Conservation (phyloP, 2,888 invertebrate genomes). For the Sarcophaga rosellei region DNA sequence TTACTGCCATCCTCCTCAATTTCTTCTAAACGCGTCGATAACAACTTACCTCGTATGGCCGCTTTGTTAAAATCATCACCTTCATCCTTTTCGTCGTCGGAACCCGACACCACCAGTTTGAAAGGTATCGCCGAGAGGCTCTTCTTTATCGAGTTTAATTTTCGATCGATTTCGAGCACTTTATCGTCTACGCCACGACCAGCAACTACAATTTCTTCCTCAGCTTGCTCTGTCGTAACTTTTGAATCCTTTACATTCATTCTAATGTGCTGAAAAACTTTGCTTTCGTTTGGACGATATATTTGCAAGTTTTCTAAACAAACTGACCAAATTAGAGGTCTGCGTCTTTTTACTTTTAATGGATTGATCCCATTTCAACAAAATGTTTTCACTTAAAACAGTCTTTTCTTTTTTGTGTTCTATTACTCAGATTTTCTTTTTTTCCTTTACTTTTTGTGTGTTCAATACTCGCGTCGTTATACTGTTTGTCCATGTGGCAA, state of each 20-base stretch:
- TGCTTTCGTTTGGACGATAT: slow-evolving; percentile 75
- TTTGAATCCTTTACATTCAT: slow-evolving; percentile 74
- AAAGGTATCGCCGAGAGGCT: slow-evolving; percentile 64
- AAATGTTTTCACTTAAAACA: slow-evolving; percentile 15
- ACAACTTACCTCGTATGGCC: slow-evolving; percentile 59
- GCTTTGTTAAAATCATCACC: slow-evolving; percentile 22
- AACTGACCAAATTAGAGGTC: slow-evolving; percentile 16
- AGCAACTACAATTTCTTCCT: slow-evolving; percentile 28
- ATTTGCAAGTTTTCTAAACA: slow-evolving; percentile 68
- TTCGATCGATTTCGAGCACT: slow-evolving; percentile 55
- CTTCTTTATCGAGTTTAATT: slow-evolving; percentile 59
- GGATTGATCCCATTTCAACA: neutral
- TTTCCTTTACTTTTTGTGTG: neutral
- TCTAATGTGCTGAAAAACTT: slow-evolving; percentile 74
- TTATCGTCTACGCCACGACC: slow-evolving; percentile 32
- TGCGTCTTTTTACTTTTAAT: neutral
- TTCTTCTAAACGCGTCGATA: slow-evolving; percentile 34
- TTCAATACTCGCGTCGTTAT: slow-evolving; percentile 63
- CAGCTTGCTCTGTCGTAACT: slow-evolving; percentile 52
- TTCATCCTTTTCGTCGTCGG: slow-evolving; percentile 60
- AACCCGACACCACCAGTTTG: slow-evolving; percentile 66
- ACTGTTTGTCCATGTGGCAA: slow-evolving; percentile 39
- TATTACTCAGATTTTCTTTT: too few species aligned
- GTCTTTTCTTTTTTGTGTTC: neutral
- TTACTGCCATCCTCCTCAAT: too few species aligned